Conservation (phyloP, 2,113 vertebrate genomes). For the Halcyon senegalensis region DNA sequence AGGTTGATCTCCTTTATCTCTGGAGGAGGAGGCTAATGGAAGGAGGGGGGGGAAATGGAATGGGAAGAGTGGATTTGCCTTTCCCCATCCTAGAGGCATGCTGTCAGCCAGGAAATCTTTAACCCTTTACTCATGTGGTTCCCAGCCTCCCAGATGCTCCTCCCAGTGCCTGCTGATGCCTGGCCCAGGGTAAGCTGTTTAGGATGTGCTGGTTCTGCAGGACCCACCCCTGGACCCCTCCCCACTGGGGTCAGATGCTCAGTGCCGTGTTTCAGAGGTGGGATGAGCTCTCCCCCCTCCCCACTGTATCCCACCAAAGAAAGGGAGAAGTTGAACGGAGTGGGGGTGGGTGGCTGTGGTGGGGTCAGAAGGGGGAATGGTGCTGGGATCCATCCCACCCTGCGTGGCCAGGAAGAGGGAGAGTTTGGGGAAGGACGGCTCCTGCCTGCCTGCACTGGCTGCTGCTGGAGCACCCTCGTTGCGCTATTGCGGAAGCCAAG, state of each 20-base stretch:
- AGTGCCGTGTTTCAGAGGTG: rapidly evolving
- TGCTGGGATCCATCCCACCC: background rate
- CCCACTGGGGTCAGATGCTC: background rate
- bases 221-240: background rate
- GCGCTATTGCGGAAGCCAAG: constrained; percentile 61
- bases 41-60: rapidly evolving
- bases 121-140: background rate
- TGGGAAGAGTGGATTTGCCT: background rate
- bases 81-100: background rate
- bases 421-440: background rate
- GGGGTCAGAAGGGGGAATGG: background rate
- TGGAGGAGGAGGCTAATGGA: background rate
- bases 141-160: background rate
- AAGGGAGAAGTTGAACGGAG: background rate
- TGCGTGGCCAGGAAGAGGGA: background rate
- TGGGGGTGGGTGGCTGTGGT: too few species aligned
- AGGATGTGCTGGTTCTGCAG: background rate
- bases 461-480: background rate
- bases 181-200: background rate
- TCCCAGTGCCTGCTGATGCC: background rate
- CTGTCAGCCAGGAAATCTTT: background rate
- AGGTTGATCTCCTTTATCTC: background rate
- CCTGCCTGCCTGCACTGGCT: background rate
- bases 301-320: background rate
- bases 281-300: background rate